A percentile compares a stretch with the other conserved stretches of the same genome.
phyloP scores from a whole-genome alignment of 2,888 invertebrate species.

The Portevinia maculata region DNA sequence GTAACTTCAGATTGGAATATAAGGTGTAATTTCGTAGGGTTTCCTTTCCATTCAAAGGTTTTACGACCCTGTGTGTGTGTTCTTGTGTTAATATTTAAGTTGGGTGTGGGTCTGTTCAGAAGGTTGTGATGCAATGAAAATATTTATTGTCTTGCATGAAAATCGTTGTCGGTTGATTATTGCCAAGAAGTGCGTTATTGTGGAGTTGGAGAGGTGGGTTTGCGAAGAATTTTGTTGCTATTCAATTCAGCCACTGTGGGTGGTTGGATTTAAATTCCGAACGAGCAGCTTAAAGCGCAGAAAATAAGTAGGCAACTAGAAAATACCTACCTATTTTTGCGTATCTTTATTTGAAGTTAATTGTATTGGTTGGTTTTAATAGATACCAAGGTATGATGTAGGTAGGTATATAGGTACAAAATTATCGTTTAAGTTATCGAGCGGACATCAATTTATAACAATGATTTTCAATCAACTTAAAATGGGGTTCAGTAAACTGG shows the following conservation, averaged over 20 bases:
- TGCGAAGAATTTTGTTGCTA: slow-evolving; percentile 36
- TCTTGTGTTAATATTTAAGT: slow-evolving; percentile 4
- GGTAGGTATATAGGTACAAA: too few species aligned
- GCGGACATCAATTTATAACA: neutral
- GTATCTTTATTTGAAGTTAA: slow-evolving; percentile 31
- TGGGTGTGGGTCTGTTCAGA: slow-evolving; percentile 32
- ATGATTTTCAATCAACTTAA: neutral
- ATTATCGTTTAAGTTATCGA: too few species aligned
- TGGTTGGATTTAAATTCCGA: slow-evolving; percentile 57
- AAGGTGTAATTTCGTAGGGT: slow-evolving; percentile 66
- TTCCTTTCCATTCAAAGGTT: slow-evolving; percentile 68
- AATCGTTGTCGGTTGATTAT: slow-evolving; percentile 66
- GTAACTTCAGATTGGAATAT: slow-evolving; percentile 58
- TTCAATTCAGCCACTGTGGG: slow-evolving; percentile 34
- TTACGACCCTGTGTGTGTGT: slow-evolving; percentile 28
- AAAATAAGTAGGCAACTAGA: slow-evolving; percentile 31
- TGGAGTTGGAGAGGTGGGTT: neutral
- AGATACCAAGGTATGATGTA: too few species aligned
- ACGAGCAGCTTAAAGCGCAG: slow-evolving; percentile 51
- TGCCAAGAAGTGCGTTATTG: slow-evolving; percentile 47
- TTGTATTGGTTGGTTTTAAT: slow-evolving; percentile 41
- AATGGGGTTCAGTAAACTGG: slow-evolving; percentile 9
- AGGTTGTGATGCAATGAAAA: slow-evolving; percentile 72
- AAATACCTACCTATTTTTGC: neutral
- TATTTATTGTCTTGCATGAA: slow-evolving; percentile 72